Evolutionary conservation across 2,888 invertebrate genomes (phyloP), one percentile per base, ranked within the genome.

Genomic region (Gastracanthus pulcherrimus): DNA sequence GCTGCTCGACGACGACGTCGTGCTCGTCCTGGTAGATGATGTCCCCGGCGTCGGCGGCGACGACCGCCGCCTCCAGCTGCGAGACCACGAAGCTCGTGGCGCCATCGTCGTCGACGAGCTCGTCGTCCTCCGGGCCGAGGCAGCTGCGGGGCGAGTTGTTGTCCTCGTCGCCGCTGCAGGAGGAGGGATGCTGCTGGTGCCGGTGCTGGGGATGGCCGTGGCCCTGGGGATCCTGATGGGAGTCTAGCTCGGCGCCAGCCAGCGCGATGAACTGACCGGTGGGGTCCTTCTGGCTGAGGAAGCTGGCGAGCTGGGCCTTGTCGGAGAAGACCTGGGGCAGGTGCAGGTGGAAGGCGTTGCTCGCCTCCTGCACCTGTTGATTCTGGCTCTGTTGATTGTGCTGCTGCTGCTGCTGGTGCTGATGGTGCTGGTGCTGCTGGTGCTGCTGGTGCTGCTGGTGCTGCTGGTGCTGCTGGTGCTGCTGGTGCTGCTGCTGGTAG

Each of bases 401-500:
- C n/a, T 80, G 38, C 11, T 60, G 58, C 13, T 41, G 13, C n/a
- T 72, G 58, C 26, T 58, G 55, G 19, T 55, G 41, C 11, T 23
- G 85, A 45, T 78, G 83, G 62, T 64, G 64, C 11, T 66, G 66
- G 9, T 75, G 76, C 41, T 76, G 55, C 58, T 81, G 81, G 0
- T 66, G 67, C n/a, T 80, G 38, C 11, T 60, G 58, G 7, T 41
- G 13, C n/a, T 72, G 58, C 26, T 58, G 55, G 19, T 55, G 41
- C 11, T 23, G 85, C 51, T 78, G 83, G 62, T 80, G 83, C 82
- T 85, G 85, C 62, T 82, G 83, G 48, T 82, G 80, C 19, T 84
- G 86, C 62, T 85, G 85, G 34, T 81, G 80, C 36, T 84, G 85
- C 13, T 84, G 84, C 5, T 83, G 82, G 26, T 76, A 84, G 26